A percentile compares a stretch with the other conserved stretches of the same genome.
Conservation (phyloP, 2,888 invertebrate species). For the Patella ulyssiponensis region DNA sequence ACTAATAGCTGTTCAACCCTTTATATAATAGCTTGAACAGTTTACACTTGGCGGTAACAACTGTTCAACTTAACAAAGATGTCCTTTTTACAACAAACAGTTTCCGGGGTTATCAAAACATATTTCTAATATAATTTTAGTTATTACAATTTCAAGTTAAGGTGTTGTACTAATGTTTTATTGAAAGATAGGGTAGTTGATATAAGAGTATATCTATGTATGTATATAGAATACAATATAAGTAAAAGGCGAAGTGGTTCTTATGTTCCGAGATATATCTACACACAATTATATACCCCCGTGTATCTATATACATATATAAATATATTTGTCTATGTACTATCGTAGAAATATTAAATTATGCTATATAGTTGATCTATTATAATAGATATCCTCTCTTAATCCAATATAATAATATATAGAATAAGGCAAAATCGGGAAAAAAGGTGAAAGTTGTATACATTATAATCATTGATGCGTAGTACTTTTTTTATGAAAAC, state of each 20-base stretch:
- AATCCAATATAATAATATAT: too few relatives aligned
- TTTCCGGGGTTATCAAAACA: constrained; percentile 5
- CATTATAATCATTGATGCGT: neutral
- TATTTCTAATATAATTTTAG: neutral
- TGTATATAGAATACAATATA: constrained; percentile 9
- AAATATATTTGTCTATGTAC: too few relatives aligned
- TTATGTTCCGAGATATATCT: neutral
- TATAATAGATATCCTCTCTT: too few relatives aligned
- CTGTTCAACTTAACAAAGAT: constrained; percentile 6
- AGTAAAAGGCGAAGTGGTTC: neutral
- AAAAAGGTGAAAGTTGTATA: constrained; percentile 9
- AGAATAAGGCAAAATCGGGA: too few relatives aligned
- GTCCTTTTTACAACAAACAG: neutral
- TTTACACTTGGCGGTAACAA: constrained; percentile 8
- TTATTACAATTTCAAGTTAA: neutral
- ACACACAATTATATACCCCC: too few relatives aligned
- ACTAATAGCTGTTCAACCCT: too few relatives aligned
- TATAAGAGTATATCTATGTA: constrained; percentile 1
- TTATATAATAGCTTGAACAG: neutral
- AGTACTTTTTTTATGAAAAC: neutral
- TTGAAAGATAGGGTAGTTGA: neutral
- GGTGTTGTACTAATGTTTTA: neutral
- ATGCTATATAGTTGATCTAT: too few relatives aligned
- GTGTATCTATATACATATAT: too few relatives aligned
- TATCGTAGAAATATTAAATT: too few relatives aligned